Conservation (phyloP, 1,140 invertebrate genomes). For the Capitella teleta region DNA sequence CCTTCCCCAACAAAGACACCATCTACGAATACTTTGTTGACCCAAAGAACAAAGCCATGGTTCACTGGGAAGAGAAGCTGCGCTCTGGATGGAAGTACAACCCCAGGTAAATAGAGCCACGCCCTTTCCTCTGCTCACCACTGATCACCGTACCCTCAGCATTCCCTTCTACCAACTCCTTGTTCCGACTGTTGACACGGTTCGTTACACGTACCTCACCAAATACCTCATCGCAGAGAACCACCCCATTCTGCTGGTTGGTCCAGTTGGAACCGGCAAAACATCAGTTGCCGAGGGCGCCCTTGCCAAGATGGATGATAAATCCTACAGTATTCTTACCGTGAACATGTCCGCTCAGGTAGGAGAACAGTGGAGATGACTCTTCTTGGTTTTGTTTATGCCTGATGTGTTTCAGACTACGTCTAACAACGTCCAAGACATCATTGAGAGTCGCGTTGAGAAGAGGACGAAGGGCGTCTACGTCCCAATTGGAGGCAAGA, state of each 20-base stretch:
- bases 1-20: slow-evolving; percentile 70
- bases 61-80: slow-evolving; percentile 66
- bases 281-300: slow-evolving; percentile 62
- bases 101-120: slow-evolving; percentile 44
- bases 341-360: slow-evolving; percentile 74
- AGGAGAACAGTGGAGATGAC: slow-evolving; percentile 2
- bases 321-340: slow-evolving; percentile 55
- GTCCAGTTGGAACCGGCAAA: slow-evolving; percentile 67
- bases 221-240: slow-evolving; percentile 50
- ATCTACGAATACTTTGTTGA: slow-evolving; percentile 80
- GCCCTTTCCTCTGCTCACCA: not conserved
- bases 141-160: slow-evolving; percentile 46
- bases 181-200: slow-evolving; percentile 70
- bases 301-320: slow-evolving; percentile 50
- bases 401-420: slow-evolving; percentile 55
- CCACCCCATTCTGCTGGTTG: slow-evolving; percentile 61
- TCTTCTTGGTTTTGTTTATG: not conserved
- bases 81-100: slow-evolving; percentile 58
- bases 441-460: slow-evolving; percentile 67
- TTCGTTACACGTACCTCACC: slow-evolving; percentile 63
- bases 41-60: slow-evolving; percentile 52
- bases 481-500: slow-evolving; percentile 62
- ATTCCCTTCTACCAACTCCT: slow-evolving; percentile 67
- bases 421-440: slow-evolving; percentile 56
- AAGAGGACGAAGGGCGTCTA: slow-evolving; percentile 72